Conservation (phyloP, 2,113 vertebrate species). For the Struthio camelus region DNA sequence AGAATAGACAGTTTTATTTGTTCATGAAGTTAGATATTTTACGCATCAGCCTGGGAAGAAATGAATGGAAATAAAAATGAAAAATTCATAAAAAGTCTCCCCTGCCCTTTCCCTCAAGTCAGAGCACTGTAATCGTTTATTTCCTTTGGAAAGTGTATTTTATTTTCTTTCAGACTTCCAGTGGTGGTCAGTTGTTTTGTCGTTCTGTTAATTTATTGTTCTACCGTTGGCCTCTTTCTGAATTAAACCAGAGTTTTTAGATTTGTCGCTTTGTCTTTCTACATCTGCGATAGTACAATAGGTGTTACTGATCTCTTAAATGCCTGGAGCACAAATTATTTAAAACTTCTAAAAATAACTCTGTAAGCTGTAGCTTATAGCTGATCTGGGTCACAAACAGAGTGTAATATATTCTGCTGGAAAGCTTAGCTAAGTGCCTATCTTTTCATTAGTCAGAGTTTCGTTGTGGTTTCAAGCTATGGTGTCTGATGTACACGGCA, state of each 20-base stretch:
- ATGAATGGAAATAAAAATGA: background rate
- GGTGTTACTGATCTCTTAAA: background rate
- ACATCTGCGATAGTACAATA: background rate
- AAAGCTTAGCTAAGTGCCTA: background rate
- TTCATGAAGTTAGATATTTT: background rate
- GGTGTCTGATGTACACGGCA: background rate
- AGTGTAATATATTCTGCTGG: background rate
- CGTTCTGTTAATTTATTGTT: background rate
- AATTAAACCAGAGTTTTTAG: background rate
- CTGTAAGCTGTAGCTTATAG: background rate
- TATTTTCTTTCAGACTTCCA: background rate
- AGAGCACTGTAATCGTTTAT: background rate
- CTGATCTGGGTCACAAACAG: background rate
- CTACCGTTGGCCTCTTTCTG: background rate
- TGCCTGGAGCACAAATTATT: background rate
- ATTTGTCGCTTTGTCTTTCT: background rate
- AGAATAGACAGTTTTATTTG: background rate
- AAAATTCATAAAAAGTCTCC: background rate
- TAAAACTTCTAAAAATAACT: background rate
- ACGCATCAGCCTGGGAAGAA: background rate
- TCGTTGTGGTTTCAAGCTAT: background rate
- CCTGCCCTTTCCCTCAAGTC: too few species aligned
- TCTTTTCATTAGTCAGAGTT: background rate
- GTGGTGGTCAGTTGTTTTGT: background rate
- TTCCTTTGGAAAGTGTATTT: background rate